phyloP scores from a whole-genome alignment of 2,797 vertebrate genomes.

The Cephalopachus bancanus region DNA sequence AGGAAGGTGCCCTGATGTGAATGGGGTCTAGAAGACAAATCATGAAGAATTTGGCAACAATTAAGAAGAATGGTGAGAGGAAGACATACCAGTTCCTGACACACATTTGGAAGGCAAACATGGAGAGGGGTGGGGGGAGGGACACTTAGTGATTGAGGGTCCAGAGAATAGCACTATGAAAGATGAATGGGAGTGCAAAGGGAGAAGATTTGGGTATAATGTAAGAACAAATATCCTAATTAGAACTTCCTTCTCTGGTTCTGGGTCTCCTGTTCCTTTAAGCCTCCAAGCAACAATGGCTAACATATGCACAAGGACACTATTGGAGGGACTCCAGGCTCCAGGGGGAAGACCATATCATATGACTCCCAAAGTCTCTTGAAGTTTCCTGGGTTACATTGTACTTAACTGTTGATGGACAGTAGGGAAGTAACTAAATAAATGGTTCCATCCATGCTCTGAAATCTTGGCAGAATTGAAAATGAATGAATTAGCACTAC shows the following conservation, averaged over 20 bases:
- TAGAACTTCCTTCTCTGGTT: background rate
- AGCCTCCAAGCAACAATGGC: background rate
- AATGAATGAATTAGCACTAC: slow-evolving; percentile 58
- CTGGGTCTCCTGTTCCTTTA: background rate
- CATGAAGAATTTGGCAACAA: background rate
- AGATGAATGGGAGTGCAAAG: background rate
- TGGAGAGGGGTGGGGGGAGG: background rate
- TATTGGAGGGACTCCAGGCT: background rate
- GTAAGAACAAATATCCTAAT: background rate
- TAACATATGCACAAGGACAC: background rate
- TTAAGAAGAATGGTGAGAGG: background rate
- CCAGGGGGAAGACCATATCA: background rate
- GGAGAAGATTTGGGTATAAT: background rate
- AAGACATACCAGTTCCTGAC: background rate
- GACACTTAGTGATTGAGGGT: background rate
- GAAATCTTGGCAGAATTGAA: slow-evolving; percentile 46
- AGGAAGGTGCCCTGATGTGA: background rate
- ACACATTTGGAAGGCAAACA: background rate
- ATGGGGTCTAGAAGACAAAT: background rate
- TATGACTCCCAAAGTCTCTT: background rate
- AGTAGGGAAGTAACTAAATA: slow-evolving; percentile 17
- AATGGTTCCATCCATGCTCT: background rate
- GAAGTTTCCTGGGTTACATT: background rate
- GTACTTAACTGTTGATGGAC: slow-evolving; percentile 25
- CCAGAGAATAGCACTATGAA: background rate